Evolutionary conservation across 2,113 vertebrate species (phyloP), one percentile per base, ranked within the genome.

Genomic region (Xenopus laevis): DNA sequence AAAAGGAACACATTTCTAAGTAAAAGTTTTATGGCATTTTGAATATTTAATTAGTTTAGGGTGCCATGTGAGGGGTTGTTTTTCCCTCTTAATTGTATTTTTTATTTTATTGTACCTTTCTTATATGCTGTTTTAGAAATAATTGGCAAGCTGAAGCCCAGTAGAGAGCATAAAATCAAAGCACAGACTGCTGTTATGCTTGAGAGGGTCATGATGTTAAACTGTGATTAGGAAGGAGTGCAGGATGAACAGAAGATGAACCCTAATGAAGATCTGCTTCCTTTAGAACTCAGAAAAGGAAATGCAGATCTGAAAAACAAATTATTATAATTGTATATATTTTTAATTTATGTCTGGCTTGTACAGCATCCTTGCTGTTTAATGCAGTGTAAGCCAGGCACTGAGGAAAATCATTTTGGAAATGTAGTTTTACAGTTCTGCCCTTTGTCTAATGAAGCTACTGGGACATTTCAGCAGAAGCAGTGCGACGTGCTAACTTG

Each of bases 141-240:
- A 65, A 72, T 45, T 72, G 62, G 60, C 7, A 13, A 44, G 50
- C 15, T 46, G 47, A 64, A 53, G 16, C 18, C 59, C 17, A 71
- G 33, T 63, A 17, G 44, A 47, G 47, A 23, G 30, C 70, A 27
- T 71, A 61, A 55, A 72, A 65, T 65, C n/a, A 72, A 44, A 64
- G 18, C 59, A 65, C 50, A 60, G 17, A 23, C 61, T 64, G 61
- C 47, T 72, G 27, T 16, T 64, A 72, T 72, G 23, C n/a, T 62
- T 11, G 17, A 53, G 23, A 57, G 69, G 58, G 12, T 72, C 47
- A 21, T 64, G 27, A 55, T 55, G 60, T 55, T 64, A 55, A 64
- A 72, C 12, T 64, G 18, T 55, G 61, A 72, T 65, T 55, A 65
- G 60, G 47, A 46, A 71, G 59, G 44, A 47, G 40, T 46, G 44